Evolutionary conservation across 2,113 vertebrate genomes (phyloP), one percentile per base, ranked within the genome.

Genomic region (Pavo muticus): DNA sequence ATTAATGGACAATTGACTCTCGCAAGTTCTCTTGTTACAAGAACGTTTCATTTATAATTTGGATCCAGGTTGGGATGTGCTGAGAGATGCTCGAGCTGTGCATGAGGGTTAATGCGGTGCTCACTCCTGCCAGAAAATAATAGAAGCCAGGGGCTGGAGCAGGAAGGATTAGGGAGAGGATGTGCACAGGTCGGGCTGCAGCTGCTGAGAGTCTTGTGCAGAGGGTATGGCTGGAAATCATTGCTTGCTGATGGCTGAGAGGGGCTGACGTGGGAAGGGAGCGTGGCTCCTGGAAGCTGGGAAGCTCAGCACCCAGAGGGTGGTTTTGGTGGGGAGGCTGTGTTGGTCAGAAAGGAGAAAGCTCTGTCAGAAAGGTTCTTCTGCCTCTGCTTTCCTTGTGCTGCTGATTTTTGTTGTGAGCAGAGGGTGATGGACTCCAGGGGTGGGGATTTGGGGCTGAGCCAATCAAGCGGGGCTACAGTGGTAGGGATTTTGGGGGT

Each of bases 101-200:
- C 90, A 87, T 0, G 2, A 70, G 88, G 91, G 90, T 94, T 95
- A 96, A 93, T 10, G 6, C 64, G 35, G 61, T 69, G 94, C 91
- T 92, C 40, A 75, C 63, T 95, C 37, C 88, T 97, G 95, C 95
- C 95, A 97, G 96, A 93, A 97, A 95, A 97, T 97, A 97, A 96
- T 95, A 90, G 91, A 97, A 95, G 88, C 96, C 96, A 95, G 91
- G 91, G 88, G 75, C 85, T 96, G 10, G 73, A 72, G 88, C 37
- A 1, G 88, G 92, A 94, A 95, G 95, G 93, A 95, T 94, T 94
- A 95, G 93, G 88, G 86, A 95, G 90, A 95, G 95, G 94, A 95
- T 95, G 71, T 93, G 79, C 90, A 88, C 1, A 8, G 88, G 91
- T 80, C 93, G 95, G 93, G 91, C 86, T 93, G 91, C 95, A 95